Base-by-base conservation (phyloP, 2,888 invertebrate genomes). In the Drosophila yooni region DNA sequence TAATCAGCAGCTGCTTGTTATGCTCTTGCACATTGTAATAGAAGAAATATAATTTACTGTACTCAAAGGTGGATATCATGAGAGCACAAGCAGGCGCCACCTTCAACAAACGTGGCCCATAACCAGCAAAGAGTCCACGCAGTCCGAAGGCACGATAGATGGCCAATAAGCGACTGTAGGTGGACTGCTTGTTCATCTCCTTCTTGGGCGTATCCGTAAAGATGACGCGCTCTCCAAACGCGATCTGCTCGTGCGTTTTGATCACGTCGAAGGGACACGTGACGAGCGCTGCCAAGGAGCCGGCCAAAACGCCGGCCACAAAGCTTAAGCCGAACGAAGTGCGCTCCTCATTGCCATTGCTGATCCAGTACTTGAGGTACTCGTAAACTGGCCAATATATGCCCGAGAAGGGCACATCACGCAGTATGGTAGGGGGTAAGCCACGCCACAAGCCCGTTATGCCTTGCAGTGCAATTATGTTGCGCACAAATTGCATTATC, bases 251-350 rank as follows among this genome's bases (percentile, higher is more conserved):
- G 92, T 98, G 98, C 0, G 99, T 99, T 94, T 99, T 99, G 0
- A 99, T 97, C n/a, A 99, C 99, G 94, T 99, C 99, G 94, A 99
- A 99, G 7, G 99, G 99, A 72, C 98, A 95, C 6, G 99, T 99
- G 13, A 97, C 86, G n/a, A 97, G 94, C n/a, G 98, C 98, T n/a
- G 99, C 98, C 91, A 98, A 96, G 82, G 95, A 94, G 89, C 99
- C 99, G 66, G 98, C 96, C 59, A 96, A 89, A 58, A 97, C 97
- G 34, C 98, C 98, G 82, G 96, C 96, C 70, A 95, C 90, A 91
- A 98, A 96, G 93, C 96, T 96, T 83, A 96, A 95, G 63, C 95
- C 92, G 93, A 97, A 96, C 52, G 95, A 94, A 0, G 95, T 94
- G 66, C 94, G 94, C 67, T 94, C 94, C 13, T 94, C 93, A 69